Evolutionary conservation across 2,113 vertebrate species (phyloP).

Genomic region (Geococcyx californianus): DNA sequence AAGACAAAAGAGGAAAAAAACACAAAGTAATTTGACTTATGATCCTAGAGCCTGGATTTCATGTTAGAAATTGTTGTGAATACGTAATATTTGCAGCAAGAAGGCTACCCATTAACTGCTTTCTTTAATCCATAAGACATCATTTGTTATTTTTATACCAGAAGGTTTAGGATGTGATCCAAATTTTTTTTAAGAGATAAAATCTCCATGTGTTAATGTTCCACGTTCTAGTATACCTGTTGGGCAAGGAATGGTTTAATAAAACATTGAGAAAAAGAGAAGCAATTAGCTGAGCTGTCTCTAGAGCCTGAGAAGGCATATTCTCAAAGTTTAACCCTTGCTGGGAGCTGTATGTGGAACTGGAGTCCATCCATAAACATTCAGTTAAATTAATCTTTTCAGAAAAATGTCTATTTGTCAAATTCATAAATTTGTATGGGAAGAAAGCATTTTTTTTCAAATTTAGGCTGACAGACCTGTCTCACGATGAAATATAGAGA

Average conservation of each 20-base stretch:
- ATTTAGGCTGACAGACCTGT: neutral
- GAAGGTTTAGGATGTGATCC: neutral
- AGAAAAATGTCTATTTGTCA: neutral
- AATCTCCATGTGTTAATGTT: neutral
- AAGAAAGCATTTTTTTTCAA: neutral
- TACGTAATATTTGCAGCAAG: neutral
- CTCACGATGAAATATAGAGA: neutral
- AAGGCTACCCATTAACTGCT: neutral
- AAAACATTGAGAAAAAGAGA: neutral
- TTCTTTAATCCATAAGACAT: neutral
- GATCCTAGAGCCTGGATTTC: neutral
- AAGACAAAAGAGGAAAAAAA: neutral
- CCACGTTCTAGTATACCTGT: neutral
- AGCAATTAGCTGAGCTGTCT: neutral
- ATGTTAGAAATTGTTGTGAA: neutral
- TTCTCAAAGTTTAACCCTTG: neutral
- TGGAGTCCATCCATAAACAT: neutral
- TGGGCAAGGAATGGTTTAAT: neutral
- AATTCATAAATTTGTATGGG: neutral
- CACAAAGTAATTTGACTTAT: neutral
- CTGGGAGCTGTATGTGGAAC: neutral
- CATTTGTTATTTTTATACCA: neutral
- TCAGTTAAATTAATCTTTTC: neutral
- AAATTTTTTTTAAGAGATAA: neutral
- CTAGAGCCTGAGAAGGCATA: neutral